phyloP scores from a whole-genome alignment of 2,888 invertebrate genomes.

The Endotricha flammealis region DNA sequence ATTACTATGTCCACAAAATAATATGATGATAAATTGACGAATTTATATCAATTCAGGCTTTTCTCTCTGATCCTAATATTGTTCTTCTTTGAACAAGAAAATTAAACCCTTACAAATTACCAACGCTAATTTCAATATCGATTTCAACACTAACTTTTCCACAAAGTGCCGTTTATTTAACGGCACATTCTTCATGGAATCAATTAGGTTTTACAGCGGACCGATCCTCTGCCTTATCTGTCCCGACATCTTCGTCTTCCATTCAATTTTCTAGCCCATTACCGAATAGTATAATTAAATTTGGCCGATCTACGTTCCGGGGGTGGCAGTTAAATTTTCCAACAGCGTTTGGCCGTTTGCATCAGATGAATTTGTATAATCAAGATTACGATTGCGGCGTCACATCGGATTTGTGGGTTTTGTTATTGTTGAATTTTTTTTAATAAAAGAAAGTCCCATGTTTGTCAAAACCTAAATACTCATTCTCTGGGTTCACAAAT shows the following conservation, averaged over 20 bases:
- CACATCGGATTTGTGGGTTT: conserved; percentile 14
- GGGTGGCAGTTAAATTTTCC: conserved; percentile 42
- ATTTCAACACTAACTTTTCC: background rate
- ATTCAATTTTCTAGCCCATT: conserved; percentile 71
- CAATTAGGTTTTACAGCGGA: conserved; percentile 44
- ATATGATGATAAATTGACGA: too few species aligned
- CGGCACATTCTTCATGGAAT: conserved; percentile 35
- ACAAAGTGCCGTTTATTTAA: background rate
- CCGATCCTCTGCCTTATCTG: conserved; percentile 32
- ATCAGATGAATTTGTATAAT: conserved; percentile 27
- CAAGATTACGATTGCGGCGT: conserved; percentile 20
- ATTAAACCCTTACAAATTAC: too few species aligned
- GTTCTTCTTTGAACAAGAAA: too few species aligned
- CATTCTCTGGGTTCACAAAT: too few species aligned
- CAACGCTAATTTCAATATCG: background rate
- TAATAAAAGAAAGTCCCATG: too few species aligned
- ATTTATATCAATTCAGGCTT: too few species aligned
- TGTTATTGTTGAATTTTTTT: conserved; percentile 11
- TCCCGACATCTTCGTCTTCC: conserved; percentile 38
- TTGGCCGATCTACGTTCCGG: conserved; percentile 47
- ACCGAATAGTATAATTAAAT: conserved; percentile 67
- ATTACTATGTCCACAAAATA: too few species aligned
- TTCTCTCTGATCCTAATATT: too few species aligned
- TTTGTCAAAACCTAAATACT: too few species aligned
- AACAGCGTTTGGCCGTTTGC: conserved; percentile 37